phyloP scores from a whole-genome alignment of 2,797 vertebrate genomes.

The Platalea minor region DNA sequence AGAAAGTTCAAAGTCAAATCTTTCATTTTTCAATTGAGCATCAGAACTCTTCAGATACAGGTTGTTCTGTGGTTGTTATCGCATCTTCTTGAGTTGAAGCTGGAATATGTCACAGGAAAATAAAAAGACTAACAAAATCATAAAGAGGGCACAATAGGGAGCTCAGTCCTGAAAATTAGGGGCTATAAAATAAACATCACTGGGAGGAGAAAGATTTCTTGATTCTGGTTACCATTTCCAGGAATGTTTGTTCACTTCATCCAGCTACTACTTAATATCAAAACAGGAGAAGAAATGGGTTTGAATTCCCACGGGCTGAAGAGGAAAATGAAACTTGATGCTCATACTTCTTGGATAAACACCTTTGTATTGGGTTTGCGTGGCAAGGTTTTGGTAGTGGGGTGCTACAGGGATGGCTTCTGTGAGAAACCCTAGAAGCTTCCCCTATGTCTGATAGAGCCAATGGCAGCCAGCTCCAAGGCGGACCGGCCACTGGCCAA shows the following conservation, averaged over 20 bases:
- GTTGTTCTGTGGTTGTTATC: not conserved
- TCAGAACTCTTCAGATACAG: not conserved
- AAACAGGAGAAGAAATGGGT: not conserved
- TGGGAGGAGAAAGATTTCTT: not conserved
- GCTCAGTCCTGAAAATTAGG: not conserved
- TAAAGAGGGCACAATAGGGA: not conserved
- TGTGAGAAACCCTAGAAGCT: not conserved
- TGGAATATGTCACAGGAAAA: not conserved
- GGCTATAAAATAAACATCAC: not conserved
- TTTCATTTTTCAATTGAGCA: not conserved
- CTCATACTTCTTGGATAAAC: not conserved
- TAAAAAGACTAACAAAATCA: not conserved
- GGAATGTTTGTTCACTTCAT: not conserved
- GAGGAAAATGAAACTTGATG: not conserved
- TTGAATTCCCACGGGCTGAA: not conserved
- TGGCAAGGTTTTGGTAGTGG: not conserved
- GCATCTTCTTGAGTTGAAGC: not conserved
- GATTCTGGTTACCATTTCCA: not conserved
- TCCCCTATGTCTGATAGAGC: not conserved
- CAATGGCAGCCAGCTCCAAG: not conserved
- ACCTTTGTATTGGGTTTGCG: not conserved
- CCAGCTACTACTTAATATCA: not conserved
- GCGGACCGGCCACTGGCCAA: rapidly evolving
- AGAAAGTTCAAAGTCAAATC: not conserved
- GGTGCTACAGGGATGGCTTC: not conserved